Percentiles rank a stretch among this genome's conserved stretches.
Conservation (phyloP, 2,888 invertebrate species). For the Orthosia incerta region DNA sequence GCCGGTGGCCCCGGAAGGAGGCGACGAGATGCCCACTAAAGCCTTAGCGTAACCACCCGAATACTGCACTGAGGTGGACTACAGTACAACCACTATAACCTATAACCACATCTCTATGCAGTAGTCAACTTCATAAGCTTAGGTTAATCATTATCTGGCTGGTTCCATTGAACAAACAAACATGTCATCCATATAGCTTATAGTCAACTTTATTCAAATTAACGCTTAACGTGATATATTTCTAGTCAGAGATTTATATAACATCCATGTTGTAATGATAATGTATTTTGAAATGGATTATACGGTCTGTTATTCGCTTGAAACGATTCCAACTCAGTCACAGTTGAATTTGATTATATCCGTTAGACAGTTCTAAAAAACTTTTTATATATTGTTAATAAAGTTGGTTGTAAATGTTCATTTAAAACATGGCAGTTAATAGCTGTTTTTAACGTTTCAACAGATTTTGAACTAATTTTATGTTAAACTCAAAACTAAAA, state of each 20-base stretch:
- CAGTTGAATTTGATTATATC: slow-evolving; percentile 25
- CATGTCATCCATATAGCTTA: slow-evolving; percentile 60
- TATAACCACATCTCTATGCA: slow-evolving; percentile 56
- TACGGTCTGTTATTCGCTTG: slow-evolving; percentile 34
- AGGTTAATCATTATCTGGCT: slow-evolving; percentile 52
- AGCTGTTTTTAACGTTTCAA: neutral
- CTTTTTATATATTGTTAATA: neutral
- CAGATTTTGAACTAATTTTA: neutral
- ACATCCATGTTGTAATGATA: slow-evolving; percentile 34
- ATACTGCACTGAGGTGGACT: slow-evolving; percentile 65
- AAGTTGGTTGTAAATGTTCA: neutral
- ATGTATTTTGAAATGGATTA: slow-evolving; percentile 39
- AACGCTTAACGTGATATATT: slow-evolving; percentile 63
- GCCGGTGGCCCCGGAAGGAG: slow-evolving; percentile 97
- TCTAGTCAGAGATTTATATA: slow-evolving; percentile 49
- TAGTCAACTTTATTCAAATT: slow-evolving; percentile 65
- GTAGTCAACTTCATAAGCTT: slow-evolving; percentile 57
- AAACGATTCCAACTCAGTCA: slow-evolving; percentile 14
- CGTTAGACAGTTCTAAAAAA: neutral
- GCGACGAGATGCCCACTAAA: slow-evolving; percentile 92
- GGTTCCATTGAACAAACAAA: slow-evolving; percentile 51
- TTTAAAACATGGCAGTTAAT: neutral
- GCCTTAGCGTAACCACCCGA: slow-evolving; percentile 51
- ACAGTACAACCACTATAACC: slow-evolving; percentile 34
- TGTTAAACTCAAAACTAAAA: neutral